Evolutionary conservation across 2,888 invertebrate genomes (phyloP), one percentile per base, ranked within the genome.

Genomic region (Andrena hattorfiana): DNA sequence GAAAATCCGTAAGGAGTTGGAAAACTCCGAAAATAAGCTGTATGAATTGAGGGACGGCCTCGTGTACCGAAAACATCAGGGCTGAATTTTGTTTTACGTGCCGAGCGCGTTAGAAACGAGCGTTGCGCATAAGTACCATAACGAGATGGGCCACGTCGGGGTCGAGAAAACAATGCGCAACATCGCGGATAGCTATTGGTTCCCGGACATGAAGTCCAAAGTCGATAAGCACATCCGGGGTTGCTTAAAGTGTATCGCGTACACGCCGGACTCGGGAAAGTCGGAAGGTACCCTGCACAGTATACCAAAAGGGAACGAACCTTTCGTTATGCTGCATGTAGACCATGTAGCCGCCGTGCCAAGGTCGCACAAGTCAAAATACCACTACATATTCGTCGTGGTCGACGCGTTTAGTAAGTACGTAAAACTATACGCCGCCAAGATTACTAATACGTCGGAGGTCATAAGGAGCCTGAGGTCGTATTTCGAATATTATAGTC

Each of bases 401-500:
- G n/a, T 73, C 6, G 71, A 71, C n/a, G 49, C 23, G 0, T 77
- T 77, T 49, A 77, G 60, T 1, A 70, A 77, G 30, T 54, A 59
- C 13, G 23, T 77, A 7, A 51, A 26, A 26, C 16, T 77, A 60
- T 72, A 77, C n/a, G 62, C 35, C 0, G 7, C 32, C 2, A 68
- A 23, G 20, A 23, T 32, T 2, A 28, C 48, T 1, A 76, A 4
- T 32, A 30, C 30, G 0, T 5, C 20, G 2, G 88, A 90, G 26
- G 86, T 83, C 0, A 85, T 89, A 26, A 73, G 83, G 28, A 70
- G 74, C 30, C 48, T 91, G n/a, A 59, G 54, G 16, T 54, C 54
- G 42, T 90, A 89, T 78, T 88, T 89, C 60, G 23, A 54, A 0
- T 56, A 59, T 63, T 90, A 88, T 49, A 86, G 84, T 10, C 26